Evolutionary conservation across 2,797 vertebrate species (phyloP), one percentile per base, ranked within the genome.

Genomic region (Heliangelus exortis): DNA sequence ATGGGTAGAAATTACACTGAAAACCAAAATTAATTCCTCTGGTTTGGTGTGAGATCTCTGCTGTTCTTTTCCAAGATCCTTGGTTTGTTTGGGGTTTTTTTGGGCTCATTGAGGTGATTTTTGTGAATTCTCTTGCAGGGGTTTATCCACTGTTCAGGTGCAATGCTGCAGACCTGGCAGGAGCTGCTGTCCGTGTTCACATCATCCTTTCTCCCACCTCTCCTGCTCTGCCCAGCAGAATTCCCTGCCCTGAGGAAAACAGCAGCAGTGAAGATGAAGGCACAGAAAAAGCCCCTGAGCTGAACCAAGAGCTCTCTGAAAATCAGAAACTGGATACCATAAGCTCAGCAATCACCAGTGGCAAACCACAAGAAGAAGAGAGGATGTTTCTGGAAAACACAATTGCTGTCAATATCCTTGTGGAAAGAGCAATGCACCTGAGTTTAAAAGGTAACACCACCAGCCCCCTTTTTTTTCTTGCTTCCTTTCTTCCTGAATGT

Each of bases 371-470:
- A 45, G 95, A 93, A 25, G 96, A 91, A 0, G 45, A 74, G 0
- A 47, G 87, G 51, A 4, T 87, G 4, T 97, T 96, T 41, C 36
- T 72, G 43, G 98, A 98, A 29, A 98, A 98, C 74, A 98, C 98
- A 2, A 98, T 99, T 93, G 94, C 98, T 51, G 99, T 98, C 84
- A 98, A 75, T 20, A 92, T 99, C 69, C 95, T 98, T 14, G 98
- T 99, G 84, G 99, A 99, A 89, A 98, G 97, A 78, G 99, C 99
- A 8, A 99, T 99, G 99, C 99, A 99, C 81, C 97, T 99, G 8
- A 99, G 98, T 94, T 97, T 99, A 66, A 99, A 98, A 98, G 99
- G 99, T 99, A 96, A 95, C 18, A 19, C 3, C 68, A 45, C 16
- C n/a, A 1, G 3, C 22, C 3, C 15, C 18, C 7, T 10, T 43